These are phyloP conservation scores for Chymomyza fuscimana DNA, from an alignment of 2,888 invertebrate genomes.

Conservation along the genomic window DNA sequence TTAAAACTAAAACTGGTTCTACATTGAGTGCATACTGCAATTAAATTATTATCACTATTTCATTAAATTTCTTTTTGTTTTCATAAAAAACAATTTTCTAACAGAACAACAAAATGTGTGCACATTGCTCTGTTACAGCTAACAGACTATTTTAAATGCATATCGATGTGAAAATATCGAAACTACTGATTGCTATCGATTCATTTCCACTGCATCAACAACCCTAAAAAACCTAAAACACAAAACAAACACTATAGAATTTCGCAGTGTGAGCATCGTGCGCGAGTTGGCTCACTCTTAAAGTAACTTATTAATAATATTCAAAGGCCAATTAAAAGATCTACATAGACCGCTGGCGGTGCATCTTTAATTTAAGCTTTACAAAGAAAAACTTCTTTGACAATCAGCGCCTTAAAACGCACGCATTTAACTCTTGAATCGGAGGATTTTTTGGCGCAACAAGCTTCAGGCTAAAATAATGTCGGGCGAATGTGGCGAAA, in stretches of 20 bases:
- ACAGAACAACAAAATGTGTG: too few species aligned
- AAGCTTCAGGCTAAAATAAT: neutral
- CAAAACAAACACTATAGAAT: neutral
- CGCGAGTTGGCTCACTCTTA: neutral
- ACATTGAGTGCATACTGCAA: too few species aligned
- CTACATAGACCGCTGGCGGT: neutral
- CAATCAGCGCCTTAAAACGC: neutral
- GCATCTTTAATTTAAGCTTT: neutral
- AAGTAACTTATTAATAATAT: neutral
- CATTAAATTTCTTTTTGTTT: too few species aligned
- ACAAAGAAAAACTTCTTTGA: neutral
- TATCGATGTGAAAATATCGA: neutral
- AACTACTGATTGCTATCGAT: neutral
- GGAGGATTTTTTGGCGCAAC: neutral
- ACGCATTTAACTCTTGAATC: too few species aligned
- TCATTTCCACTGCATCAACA: neutral
- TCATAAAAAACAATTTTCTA: too few species aligned
- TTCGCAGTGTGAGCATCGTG: neutral
- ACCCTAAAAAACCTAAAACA: constrained; percentile 18
- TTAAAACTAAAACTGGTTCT: too few species aligned
- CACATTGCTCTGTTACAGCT: neutral
- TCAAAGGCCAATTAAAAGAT: neutral
- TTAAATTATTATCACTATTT: too few species aligned
- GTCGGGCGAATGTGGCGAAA: neutral
- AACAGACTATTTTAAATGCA: neutral